Percentiles rank a stretch among this genome's conserved stretches.
These are phyloP conservation scores for Perca fluviatilis DNA, from an alignment of 2,113 vertebrate genomes.

Conservation along the genomic window DNA sequence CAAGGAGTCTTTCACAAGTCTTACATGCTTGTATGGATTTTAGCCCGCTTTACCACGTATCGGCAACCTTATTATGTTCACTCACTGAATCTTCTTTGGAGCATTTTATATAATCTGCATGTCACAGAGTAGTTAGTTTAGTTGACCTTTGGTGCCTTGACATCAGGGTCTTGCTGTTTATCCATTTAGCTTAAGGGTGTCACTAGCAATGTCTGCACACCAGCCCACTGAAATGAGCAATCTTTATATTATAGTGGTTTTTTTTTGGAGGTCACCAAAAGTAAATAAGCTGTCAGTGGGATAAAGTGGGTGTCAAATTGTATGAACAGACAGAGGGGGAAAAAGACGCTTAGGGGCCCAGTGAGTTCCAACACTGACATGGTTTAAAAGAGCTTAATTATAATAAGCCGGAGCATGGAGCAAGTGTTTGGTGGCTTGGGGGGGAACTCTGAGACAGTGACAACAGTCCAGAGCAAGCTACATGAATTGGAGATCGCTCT, in stretches of 20 bases:
- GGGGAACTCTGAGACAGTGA: constrained; percentile 53
- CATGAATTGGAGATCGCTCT: constrained; percentile 57
- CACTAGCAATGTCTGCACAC: constrained; percentile 19
- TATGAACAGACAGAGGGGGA: constrained; percentile 62
- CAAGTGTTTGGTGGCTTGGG: constrained; percentile 68
- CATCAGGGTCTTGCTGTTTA: constrained; percentile 28
- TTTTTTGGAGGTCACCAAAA: constrained; percentile 51
- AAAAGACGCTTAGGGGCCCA: constrained; percentile 65
- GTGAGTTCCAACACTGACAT: constrained; percentile 71
- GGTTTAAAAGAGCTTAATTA: constrained; percentile 84
- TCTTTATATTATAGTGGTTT: constrained; percentile 25
- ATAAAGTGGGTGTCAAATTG: constrained; percentile 72
- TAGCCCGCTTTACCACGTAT: constrained; percentile 26
- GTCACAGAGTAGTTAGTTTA: constrained; percentile 13
- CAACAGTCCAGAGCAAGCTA: constrained; percentile 61
- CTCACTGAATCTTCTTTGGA: constrained; percentile 21
- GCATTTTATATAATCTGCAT: constrained; percentile 43
- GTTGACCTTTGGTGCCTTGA: constrained; percentile 42
- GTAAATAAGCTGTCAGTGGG: constrained; percentile 72
- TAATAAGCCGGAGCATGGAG: constrained; percentile 71
- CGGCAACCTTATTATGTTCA: constrained; percentile 34
- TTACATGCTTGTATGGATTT: constrained; percentile 50
- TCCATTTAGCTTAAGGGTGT: constrained; percentile 48
- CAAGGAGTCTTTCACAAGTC: constrained; percentile 51
- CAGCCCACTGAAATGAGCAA: constrained; percentile 47